A percentile compares a stretch with the other conserved stretches of the same genome.
Conservation (phyloP, 2,888 invertebrate genomes). For the Drosophila anomelani region DNA sequence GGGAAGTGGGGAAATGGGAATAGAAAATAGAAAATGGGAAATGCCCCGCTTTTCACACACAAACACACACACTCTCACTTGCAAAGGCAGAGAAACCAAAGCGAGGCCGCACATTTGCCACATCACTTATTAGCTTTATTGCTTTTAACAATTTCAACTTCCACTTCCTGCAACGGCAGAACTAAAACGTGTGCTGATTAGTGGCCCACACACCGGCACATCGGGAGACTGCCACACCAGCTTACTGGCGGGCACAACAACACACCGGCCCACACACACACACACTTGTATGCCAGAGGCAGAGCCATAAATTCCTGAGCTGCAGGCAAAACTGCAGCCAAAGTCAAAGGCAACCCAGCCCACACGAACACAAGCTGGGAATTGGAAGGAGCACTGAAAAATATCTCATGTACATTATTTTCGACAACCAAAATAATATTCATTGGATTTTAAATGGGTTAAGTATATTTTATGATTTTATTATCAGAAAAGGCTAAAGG, state of each 20-base stretch:
- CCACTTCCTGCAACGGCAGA: conserved; percentile 69
- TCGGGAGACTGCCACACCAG: conserved; percentile 3
- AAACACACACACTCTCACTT: background rate
- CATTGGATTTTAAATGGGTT: too few relatives aligned
- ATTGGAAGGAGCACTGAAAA: conserved; percentile 11
- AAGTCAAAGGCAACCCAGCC: conserved; percentile 35
- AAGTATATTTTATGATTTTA: background rate
- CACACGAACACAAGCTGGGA: conserved; percentile 15
- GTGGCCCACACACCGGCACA: conserved; percentile 58
- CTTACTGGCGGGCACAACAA: conserved; percentile 10
- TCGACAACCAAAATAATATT: background rate
- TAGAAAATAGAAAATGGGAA: conserved; percentile 21
- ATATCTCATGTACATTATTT: background rate
- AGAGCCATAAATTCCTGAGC: conserved; percentile 74
- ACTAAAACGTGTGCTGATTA: conserved; percentile 80
- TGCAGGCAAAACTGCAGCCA: conserved; percentile 57
- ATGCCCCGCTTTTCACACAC: conserved; percentile 14
- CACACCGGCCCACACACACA: conserved; percentile 41
- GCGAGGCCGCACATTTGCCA: conserved; percentile 73
- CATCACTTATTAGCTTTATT: conserved; percentile 80
- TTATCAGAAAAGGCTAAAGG: background rate
- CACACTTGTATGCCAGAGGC: conserved; percentile 49
- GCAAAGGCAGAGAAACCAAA: conserved; percentile 32
- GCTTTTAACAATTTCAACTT: conserved; percentile 80
- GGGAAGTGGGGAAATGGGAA: conserved; percentile 9